Evolutionary conservation across 2,888 invertebrate genomes (phyloP).

Genomic region (Drosophila nigricruria): DNA sequence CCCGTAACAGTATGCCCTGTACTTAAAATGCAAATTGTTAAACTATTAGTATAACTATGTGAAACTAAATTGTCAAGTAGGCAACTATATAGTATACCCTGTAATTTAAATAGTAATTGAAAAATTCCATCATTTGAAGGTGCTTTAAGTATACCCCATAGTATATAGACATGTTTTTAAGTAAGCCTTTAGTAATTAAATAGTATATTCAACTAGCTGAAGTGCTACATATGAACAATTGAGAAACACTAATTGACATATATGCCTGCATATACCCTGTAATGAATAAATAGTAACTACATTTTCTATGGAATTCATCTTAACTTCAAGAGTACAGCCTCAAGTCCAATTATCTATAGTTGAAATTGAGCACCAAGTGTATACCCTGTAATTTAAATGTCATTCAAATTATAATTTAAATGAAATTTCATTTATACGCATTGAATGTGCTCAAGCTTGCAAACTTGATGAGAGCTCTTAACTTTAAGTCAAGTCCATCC

Average conservation of each 20-base stretch:
- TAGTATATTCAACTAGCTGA: not conserved
- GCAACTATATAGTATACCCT: not conserved
- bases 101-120: not conserved
- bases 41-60: too few species aligned
- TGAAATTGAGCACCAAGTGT: not conserved
- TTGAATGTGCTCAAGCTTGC: not conserved
- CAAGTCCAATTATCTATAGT: too few species aligned
- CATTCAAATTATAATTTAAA: not conserved
- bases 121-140: not conserved
- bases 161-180: too few species aligned
- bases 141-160: not conserved
- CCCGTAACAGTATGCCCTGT: not conserved
- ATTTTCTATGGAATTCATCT: not conserved
- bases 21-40: too few species aligned
- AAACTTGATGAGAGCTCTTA: too few species aligned
- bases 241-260: not conserved
- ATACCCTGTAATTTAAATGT: constrained; percentile 2
- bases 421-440: not conserved
- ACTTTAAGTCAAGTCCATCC: not conserved
- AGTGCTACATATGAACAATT: not conserved
- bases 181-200: not conserved
- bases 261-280: not conserved
- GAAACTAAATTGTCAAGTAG: not conserved
- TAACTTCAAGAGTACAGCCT: too few species aligned
- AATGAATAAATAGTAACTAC: not conserved